Base-by-base conservation (phyloP, 2,888 invertebrate species). In the Cheilosia scutellata region DNA sequence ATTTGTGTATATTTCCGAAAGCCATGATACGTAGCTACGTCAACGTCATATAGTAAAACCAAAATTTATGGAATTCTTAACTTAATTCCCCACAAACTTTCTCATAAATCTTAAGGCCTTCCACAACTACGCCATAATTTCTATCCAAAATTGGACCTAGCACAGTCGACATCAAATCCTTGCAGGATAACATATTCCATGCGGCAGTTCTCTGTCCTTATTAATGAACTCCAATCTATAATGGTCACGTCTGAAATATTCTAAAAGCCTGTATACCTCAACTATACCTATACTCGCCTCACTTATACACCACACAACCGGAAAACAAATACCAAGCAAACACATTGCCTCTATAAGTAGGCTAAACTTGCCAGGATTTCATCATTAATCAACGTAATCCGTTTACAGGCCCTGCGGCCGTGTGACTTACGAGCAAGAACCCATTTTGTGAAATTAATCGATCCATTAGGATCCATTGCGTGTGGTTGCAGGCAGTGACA, bases 331-430 rank as follows among this genome's bases (percentile, higher is more conserved):
- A 31, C 40, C 70, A 16, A 63, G 51, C 33, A 37, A 49, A 57
- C 25, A 70, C 53, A 66, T 70, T 37, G 66, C 71, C 68, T 25
- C 47, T 11, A 63, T 58, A 16, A 33, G 47, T 42, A 47, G 77
- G 74, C 40, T 74, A 57, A 75, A 60, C 71, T 58, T 76, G 65
- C 42, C 57, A 55, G 75, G 75, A 76, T 33, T 76, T 58, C 33
- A 60, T 80, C 84, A 84, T 84, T 84, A 84, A 84, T 84, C 80
- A 84, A 84, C 66, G 80, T 84, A 80, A 84, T 84, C 84, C 80
- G 75, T 84, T 84, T 76, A 76, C 75, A 66, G 58, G 53, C 58
- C 58, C n/a, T 60, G 79, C 40, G 74, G 55, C 40, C 58, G 65
- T 71, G 84, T 84, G 84, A 80, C 84, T 84, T 76, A 80, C 80